These are phyloP conservation scores for Orchesella flavescens DNA, from an alignment of 2,888 invertebrate genomes.

Conservation along the genomic window DNA sequence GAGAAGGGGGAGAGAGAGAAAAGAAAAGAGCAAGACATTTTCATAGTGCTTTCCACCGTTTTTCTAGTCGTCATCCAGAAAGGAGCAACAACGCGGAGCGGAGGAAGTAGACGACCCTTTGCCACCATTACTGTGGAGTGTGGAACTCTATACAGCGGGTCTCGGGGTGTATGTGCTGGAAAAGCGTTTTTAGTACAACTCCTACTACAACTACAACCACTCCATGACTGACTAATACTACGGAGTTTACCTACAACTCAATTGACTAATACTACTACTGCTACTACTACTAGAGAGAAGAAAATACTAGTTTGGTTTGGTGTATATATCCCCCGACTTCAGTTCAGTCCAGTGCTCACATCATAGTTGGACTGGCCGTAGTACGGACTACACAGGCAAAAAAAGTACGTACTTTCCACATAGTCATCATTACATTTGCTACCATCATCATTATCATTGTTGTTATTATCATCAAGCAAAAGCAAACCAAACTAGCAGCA, in stretches of 20 bases:
- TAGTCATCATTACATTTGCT: neutral
- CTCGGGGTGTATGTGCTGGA: slow-evolving; percentile 7
- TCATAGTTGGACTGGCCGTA: neutral
- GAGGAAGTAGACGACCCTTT: slow-evolving; percentile 37
- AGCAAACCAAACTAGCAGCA: too few relatives aligned
- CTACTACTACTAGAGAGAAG: neutral
- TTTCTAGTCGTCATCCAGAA: slow-evolving; percentile 30
- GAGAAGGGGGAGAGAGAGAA: slow-evolving; percentile 1
- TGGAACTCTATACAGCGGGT: too few relatives aligned
- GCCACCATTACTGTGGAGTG: slow-evolving; percentile 33
- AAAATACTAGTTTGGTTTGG: neutral
- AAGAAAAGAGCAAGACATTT: slow-evolving; percentile 17
- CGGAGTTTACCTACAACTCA: slow-evolving; percentile 42
- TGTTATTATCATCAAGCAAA: neutral
- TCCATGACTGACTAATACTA: too few relatives aligned
- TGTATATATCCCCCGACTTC: neutral
- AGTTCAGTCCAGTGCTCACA: neutral
- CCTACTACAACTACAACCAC: neutral
- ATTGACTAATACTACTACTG: slow-evolving; percentile 11
- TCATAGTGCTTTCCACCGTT: neutral
- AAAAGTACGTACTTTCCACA: slow-evolving; percentile 8
- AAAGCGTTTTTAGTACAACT: slow-evolving; percentile 16
- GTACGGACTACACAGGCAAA: slow-evolving; percentile 1
- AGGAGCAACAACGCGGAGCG: slow-evolving; percentile 6
- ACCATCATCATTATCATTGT: slow-evolving; percentile 11